Base-by-base conservation (phyloP, 2,797 vertebrate species). In the Lacerta viridis region DNA sequence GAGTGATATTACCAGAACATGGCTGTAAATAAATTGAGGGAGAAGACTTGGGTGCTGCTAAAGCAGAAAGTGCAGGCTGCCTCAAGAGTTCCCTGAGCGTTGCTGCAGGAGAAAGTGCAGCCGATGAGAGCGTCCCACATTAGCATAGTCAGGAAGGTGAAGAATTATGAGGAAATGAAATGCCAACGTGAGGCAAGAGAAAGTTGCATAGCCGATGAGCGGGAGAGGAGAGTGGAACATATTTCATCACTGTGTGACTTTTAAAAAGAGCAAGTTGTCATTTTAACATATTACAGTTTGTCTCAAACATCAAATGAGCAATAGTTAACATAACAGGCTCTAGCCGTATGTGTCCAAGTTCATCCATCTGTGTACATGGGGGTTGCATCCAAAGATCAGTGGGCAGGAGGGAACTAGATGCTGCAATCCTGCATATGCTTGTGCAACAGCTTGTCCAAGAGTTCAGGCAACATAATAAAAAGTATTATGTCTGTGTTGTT, bases 261-360 rank as follows among this genome's bases (percentile, higher is more conserved):
- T 89, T 81, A 36, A 76, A 89, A 89, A 89, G 88, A 89, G 78
- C 88, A 81, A 81, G 83, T 36, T 89, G 88, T 89, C 88, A 89
- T 29, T 68, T 81, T 89, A 89, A 89, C 78, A 81, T 89, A 89
- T 76, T 89, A 41, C 78, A 75, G 88, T 85, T 85, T 89, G 71
- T 89, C 88, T 81, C 79, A 3, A 59, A 39, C 78, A 85, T 89
- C 83, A 89, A 55, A 76, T 76, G 83, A 89, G 88, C 88, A 85
- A 85, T 89, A 81, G 83, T 85, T 89, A 89, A 85, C 88, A 85
- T 74, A 76, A 81, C 78, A 68, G n/a, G 83, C 71, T 80, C 41
- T 80, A 29, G 39, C 68, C 46, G 25, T 33, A 33, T 55, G 41
- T 39, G 41, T 76, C 78, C 25, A 9, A 50, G 69, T 66, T n/a